Conservation (phyloP, 2,888 invertebrate genomes). For the Dasysyrphus tricinctus region DNA sequence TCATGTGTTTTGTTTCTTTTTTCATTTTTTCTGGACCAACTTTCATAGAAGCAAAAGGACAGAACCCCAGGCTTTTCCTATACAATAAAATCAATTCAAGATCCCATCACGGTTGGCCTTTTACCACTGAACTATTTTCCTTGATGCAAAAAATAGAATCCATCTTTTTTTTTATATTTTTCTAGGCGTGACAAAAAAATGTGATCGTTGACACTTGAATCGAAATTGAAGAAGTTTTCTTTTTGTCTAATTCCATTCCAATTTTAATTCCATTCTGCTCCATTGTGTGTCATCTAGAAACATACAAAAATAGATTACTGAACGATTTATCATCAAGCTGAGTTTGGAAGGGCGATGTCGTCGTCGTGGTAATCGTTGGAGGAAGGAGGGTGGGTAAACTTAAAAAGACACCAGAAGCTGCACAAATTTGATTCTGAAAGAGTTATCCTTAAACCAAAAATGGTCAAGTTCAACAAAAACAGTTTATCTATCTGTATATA, state of each 20-base stretch:
- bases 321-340: constrained; percentile 62
- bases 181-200: too few relatives aligned
- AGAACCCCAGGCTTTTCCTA: too few relatives aligned
- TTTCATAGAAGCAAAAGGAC: too few relatives aligned
- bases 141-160: too few relatives aligned
- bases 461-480: constrained; percentile 44
- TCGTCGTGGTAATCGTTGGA: background rate
- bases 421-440: constrained; percentile 59
- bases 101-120: too few relatives aligned
- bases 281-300: constrained; percentile 17
- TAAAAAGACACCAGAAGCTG: constrained; percentile 42
- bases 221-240: background rate
- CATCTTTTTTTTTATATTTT: too few relatives aligned
- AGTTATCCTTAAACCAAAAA: constrained; percentile 40
- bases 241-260: background rate
- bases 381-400: background rate
- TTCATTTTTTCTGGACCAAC: too few relatives aligned
- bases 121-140: too few relatives aligned
- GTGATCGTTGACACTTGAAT: too few relatives aligned
- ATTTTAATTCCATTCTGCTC: background rate
- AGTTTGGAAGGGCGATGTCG: background rate
- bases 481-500: background rate
- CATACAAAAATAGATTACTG: constrained; percentile 58
- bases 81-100: too few relatives aligned
- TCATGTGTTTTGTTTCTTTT: too few relatives aligned